Evolutionary conservation across 2,888 invertebrate genomes (phyloP).

Genomic region (Myopa tessellatipennis): DNA sequence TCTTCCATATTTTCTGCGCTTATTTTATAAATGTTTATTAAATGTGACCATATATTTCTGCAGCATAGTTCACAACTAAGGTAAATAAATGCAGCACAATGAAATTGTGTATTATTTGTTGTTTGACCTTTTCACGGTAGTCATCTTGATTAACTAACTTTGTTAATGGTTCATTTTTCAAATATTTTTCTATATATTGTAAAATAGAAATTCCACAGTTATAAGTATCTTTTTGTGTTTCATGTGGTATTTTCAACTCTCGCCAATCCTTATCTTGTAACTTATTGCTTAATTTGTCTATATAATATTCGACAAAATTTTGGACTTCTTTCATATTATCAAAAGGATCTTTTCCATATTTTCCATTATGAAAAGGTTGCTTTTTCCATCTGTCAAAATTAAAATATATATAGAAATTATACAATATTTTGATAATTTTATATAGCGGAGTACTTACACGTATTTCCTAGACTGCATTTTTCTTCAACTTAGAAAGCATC

Average conservation of each 20-base stretch:
- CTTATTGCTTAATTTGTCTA: neutral
- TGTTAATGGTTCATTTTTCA: neutral
- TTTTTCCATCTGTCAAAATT: no score
- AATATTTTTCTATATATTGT: slow-evolving; percentile 14
- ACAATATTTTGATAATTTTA: neutral
- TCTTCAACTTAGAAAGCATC: slow-evolving; percentile 5
- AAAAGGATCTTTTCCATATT: slow-evolving; percentile 11
- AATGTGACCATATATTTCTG: neutral
- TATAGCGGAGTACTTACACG: no score
- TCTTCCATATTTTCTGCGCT: neutral
- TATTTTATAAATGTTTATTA: neutral
- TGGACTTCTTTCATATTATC: neutral
- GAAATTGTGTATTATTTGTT: neutral
- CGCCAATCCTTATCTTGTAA: neutral
- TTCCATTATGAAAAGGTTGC: neutral
- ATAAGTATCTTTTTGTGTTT: neutral
- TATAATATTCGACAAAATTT: neutral
- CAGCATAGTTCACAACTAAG: neutral
- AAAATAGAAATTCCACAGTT: slow-evolving; percentile 13
- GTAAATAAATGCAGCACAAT: neutral
- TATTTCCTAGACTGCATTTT: neutral
- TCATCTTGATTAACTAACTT: slow-evolving; percentile 3
- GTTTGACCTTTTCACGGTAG: neutral
- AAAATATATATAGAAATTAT: slow-evolving; percentile 1
- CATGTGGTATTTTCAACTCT: neutral